Base-by-base conservation (phyloP, 1,140 invertebrate species). In the Calosoma granatense region DNA sequence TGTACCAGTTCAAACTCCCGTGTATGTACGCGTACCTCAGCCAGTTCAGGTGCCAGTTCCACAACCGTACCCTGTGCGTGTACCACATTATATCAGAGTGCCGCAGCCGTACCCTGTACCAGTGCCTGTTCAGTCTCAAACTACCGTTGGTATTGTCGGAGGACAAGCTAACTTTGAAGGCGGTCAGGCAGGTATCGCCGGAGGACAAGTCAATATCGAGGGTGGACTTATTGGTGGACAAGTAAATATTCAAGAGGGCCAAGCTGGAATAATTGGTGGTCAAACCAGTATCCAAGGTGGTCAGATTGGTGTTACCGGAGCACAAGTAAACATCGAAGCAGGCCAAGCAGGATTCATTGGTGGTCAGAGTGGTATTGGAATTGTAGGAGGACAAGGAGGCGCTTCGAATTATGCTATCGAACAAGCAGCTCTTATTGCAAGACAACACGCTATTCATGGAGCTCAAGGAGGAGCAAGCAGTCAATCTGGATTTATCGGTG, bases 21-120 rank as follows among this genome's bases (percentile, higher is more conserved):
- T 72, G 30, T 69, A 65, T 47, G 62, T 72, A 15, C 64, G 65
- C 58, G 66, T 73, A 56, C 65, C 70, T 1, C 65, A 67, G 6
- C 65, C 69, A 9, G 68, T 71, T 2, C 55, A 54, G 14, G 56
- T 63, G 9, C 54, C 53, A 11, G 59, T 64, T 14, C 63, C 58
- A 22, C 59, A 61, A 58, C 62, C 64, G 1, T 60, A 67, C 19
- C 67, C 67, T 21, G 51, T 57, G 1, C 23, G 20, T 30, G 51
- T 57, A 53, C 56, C 56, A 47, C 41, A 47, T 11, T 12, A 12
- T 20, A 36, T 57, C 1, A 41, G 20, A 53, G 51, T 57, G 41
- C 56, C 56, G 21, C 63, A 63, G 56, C 67, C 66, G 6, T 65
- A 66, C 51, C 64, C 66, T 22, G 68, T 70, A 30, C 21, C 3